A percentile compares a stretch with the other conserved stretches of the same genome.
phyloP scores from a whole-genome alignment of 2,888 invertebrate species.

The Sinopyrophorus schimmeli region DNA sequence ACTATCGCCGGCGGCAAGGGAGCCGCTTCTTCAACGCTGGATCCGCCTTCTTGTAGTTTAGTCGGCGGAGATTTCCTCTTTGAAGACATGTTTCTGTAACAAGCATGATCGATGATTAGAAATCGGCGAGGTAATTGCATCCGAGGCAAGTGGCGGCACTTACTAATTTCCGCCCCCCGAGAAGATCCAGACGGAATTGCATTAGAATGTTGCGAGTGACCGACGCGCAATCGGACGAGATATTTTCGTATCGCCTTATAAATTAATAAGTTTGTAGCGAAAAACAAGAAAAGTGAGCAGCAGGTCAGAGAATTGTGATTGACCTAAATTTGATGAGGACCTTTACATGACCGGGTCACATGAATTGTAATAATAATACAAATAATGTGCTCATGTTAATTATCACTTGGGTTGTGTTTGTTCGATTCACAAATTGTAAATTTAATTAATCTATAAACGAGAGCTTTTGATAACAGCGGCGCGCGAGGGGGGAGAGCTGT shows the following conservation, averaged over 20 bases:
- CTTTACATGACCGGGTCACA: constrained; percentile 25
- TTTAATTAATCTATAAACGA: constrained; percentile 15
- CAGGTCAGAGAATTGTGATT: constrained; percentile 21
- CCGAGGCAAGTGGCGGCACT: constrained; percentile 41
- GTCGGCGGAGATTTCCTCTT: constrained; percentile 96
- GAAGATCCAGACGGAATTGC: constrained; percentile 50
- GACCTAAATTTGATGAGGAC: constrained; percentile 21
- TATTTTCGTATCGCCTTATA: constrained; percentile 13
- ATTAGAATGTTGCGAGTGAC: constrained; percentile 38
- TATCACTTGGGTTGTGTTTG: constrained; percentile 7
- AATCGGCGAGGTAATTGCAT: constrained; percentile 29
- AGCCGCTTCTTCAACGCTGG: constrained; percentile 58
- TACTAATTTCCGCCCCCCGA: constrained; percentile 49
- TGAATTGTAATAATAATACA: too few species aligned
- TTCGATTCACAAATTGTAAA: constrained; percentile 18
- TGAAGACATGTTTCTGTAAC: constrained; percentile 92
- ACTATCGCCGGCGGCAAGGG: constrained; percentile 46
- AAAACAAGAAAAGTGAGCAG: constrained; percentile 19
- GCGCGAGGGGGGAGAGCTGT: too few species aligned
- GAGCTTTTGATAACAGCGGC: constrained; percentile 9
- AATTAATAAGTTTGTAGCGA: constrained; percentile 6
- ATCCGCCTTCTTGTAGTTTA: constrained; percentile 79
- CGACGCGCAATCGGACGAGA: constrained; percentile 9
- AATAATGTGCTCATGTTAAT: constrained; percentile 10
- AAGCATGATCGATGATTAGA: constrained; percentile 45